phyloP scores from a whole-genome alignment of 2,888 invertebrate genomes.

The Toxonevra muliebris region DNA sequence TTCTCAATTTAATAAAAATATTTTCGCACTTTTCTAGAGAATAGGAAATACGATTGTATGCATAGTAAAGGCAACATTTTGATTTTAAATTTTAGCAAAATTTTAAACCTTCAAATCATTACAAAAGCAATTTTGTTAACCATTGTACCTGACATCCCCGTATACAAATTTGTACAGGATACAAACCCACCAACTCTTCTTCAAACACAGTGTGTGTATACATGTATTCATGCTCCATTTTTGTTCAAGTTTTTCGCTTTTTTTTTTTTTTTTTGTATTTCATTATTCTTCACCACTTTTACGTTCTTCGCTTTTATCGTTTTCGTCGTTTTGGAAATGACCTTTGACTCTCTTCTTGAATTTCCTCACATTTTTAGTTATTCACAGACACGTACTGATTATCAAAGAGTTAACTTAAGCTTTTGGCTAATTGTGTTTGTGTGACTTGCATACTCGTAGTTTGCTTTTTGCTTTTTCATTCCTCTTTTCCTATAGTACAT shows the following conservation, averaged over 20 bases:
- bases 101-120: too few relatives aligned
- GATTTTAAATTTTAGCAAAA: too few relatives aligned
- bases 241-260: not conserved
- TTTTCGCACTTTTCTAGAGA: too few relatives aligned
- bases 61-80: too few relatives aligned
- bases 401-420: slow-evolving; percentile 50
- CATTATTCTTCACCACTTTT: not conserved
- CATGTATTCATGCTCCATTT: not conserved
- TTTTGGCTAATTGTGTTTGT: slow-evolving; percentile 58
- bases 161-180: too few relatives aligned
- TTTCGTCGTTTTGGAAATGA: slow-evolving; percentile 40
- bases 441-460: slow-evolving; percentile 50
- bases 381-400: slow-evolving; percentile 39
- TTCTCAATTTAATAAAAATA: too few relatives aligned
- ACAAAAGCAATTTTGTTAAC: too few relatives aligned
- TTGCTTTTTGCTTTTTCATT: too few relatives aligned
- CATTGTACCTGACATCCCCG: too few relatives aligned
- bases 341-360: slow-evolving; percentile 48
- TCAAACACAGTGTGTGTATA: not conserved
- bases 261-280: not conserved
- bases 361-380: slow-evolving; percentile 23
- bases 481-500: too few relatives aligned
- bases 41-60: too few relatives aligned
- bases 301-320: too few relatives aligned
- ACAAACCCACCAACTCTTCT: not conserved